Evolutionary conservation across 2,113 vertebrate genomes (phyloP), one percentile per base, ranked within the genome.

Genomic region (Eublepharis macularius): DNA sequence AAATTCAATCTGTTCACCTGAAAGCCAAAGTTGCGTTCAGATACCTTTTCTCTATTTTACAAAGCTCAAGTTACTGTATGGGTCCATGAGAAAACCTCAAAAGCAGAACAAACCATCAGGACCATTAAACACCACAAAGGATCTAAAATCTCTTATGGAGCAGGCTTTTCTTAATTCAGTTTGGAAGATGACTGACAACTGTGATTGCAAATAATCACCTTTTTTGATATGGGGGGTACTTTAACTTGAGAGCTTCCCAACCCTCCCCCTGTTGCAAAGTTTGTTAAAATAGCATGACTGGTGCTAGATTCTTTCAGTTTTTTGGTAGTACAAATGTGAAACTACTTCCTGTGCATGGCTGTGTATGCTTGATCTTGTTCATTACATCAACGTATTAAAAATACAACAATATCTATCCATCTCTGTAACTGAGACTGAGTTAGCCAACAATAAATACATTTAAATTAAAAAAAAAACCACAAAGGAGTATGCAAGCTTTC

Each of bases 371-470:
- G 83, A 79, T 74, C 41, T 74, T 74, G 77, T n/a, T 86, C 84
- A 86, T 63, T 72, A 80, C 69, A 72, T 80, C 76, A 74, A 73
- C 77, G 65, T 80, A 85, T 47, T 70, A 74, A 86, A 57, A 85
- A 70, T 85, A 77, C 69, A 84, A 79, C 68, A n/a, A n/a, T n/a
- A n/a, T 85, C 24, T 29, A 76, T 24, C 24, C 68, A 72, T 63
- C 54, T 86, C 54, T 86, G 84, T 86, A 86, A 80, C 77, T 78
- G 79, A 86, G 77, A 80, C 32, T 45, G 73, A 80, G 84, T 65
- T 45, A 86, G 77, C 57, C 57, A 65, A 80, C 78, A 86, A 86
- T 86, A 86, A 86, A 86, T 80, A 80, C 68, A 80, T 77, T 65
- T 74, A 86, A n/a, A 73, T 3, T 80, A 32, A 65, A 29, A 39